Evolutionary conservation across 2,113 vertebrate genomes (phyloP), one percentile per base, ranked within the genome.

Genomic region (Phylloscopus trochiloides): DNA sequence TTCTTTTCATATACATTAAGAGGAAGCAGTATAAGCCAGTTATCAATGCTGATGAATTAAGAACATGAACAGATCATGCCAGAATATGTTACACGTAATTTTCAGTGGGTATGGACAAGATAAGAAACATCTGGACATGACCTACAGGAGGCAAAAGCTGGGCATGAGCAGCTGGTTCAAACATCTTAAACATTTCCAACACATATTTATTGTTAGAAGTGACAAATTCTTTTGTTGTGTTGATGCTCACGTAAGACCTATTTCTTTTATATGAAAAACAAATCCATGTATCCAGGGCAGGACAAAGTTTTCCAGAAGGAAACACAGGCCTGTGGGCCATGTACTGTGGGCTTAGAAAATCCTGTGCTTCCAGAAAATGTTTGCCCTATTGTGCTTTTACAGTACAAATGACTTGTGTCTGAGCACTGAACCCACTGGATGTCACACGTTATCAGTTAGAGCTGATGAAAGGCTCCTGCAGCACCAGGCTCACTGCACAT

Each of bases 281-380:
- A 80, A 73, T 62, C 24, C 26, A 32, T 0, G 0, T 26, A 55
- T 50, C 11, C 38, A 54, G 25, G 48, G 43, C 32, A 90, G 65
- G 79, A 12, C 21, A 36, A 74, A 45, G 15, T 45, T 86, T 76
- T 73, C 31, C 75, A 76, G 63, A 32, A 94, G 48, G 55, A 77
- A 86, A 47, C 10, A 21, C 0, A 74, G 20, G 24, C 32, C 80
- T 0, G 0, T 26, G 7, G 11, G 8, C 20, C 47, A 58, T 7
- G 18, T 70, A 54, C 22, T 84, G 12, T 10, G 38, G 24, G 19
- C 17, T 94, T 90, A 88, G 77, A 76, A 93, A 94, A 82, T 51
- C 8, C 13, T 3, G 0, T 58, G 29, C 52, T 91, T 91, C 61
- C 61, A 85, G 70, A 52, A 97, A 67, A 82, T 14, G 31, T 82